phyloP scores from a whole-genome alignment of 1,140 invertebrate genomes.

The Drosophila ananassae region DNA sequence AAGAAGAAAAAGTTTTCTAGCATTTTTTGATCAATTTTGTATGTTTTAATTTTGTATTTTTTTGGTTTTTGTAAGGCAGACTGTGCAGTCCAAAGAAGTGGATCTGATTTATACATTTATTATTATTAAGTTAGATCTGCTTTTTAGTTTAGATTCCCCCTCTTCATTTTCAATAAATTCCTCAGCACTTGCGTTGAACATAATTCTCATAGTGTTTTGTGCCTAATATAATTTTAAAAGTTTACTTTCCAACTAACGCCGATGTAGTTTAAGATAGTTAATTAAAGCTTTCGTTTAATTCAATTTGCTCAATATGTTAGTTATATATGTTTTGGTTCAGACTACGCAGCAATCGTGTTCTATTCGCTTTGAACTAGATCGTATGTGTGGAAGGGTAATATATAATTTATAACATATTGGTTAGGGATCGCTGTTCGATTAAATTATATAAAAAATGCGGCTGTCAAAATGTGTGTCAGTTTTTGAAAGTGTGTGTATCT shows the following conservation, averaged over 20 bases:
- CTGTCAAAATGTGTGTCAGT: conserved; percentile 55
- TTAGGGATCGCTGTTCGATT: conserved; percentile 51
- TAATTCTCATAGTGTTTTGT: conserved; percentile 39
- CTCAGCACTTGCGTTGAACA: conserved; percentile 33
- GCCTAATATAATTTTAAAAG: conserved; percentile 60
- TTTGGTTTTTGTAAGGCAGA: conserved; percentile 59
- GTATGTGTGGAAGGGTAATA: conserved; percentile 44
- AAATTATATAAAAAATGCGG: conserved; percentile 73
- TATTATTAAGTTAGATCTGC: conserved; percentile 34
- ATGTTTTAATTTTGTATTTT: conserved; percentile 46
- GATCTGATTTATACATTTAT: conserved; percentile 28
- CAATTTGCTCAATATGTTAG: conserved; percentile 69
- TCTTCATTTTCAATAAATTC: conserved; percentile 12
- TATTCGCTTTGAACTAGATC: conserved; percentile 45
- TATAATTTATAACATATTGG: conserved; percentile 61
- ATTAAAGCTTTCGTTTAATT: conserved; percentile 74
- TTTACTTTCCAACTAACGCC: conserved; percentile 42
- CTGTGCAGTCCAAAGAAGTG: conserved; percentile 69
- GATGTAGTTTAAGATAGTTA: conserved; percentile 69
- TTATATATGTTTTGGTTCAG: conserved; percentile 70
- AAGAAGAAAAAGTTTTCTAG: conserved; percentile 13
- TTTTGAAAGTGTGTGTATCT: conserved; percentile 30
- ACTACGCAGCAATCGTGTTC: conserved; percentile 59
- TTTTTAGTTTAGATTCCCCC: conserved; percentile 1
- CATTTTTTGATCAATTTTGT: conserved; percentile 19